phyloP scores from a whole-genome alignment of 2,888 invertebrate genomes.

The Hartigia nigra region DNA sequence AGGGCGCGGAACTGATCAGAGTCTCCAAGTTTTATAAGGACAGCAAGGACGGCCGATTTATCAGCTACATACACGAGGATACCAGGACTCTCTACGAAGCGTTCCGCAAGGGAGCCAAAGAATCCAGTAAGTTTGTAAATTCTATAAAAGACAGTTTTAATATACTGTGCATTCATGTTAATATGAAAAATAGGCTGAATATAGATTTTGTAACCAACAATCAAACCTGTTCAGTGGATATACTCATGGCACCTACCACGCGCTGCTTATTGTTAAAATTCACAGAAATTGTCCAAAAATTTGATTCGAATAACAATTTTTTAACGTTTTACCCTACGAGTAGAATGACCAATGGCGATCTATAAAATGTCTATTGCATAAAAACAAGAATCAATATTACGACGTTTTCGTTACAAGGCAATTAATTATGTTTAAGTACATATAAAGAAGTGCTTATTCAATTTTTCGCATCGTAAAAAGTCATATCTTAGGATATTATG shows the following conservation, averaged over 20 bases:
- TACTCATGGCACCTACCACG: no score
- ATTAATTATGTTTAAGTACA: neutral
- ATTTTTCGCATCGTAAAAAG: neutral
- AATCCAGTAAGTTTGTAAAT: constrained; percentile 78
- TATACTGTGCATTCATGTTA: neutral
- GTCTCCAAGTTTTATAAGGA: constrained; percentile 92
- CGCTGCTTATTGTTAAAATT: no score
- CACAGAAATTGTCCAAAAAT: neutral
- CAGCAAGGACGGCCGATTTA: constrained; percentile 86
- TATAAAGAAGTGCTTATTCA: neutral
- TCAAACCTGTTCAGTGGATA: no score
- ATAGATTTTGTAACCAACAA: neutral
- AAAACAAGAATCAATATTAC: neutral
- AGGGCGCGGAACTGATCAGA: constrained; percentile 90
- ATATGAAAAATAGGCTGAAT: neutral
- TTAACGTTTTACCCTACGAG: neutral
- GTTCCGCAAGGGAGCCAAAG: constrained; percentile 91
- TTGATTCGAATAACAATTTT: neutral
- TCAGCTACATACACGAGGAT: constrained; percentile 87
- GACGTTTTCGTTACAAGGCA: neutral
- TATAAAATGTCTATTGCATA: neutral
- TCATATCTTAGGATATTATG: neutral
- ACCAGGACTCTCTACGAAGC: constrained; percentile 90
- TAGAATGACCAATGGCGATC: neutral
- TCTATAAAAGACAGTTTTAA: neutral